These are phyloP conservation scores for Sthenelais limicola DNA, from an alignment of 2,888 invertebrate species.

Conservation along the genomic window DNA sequence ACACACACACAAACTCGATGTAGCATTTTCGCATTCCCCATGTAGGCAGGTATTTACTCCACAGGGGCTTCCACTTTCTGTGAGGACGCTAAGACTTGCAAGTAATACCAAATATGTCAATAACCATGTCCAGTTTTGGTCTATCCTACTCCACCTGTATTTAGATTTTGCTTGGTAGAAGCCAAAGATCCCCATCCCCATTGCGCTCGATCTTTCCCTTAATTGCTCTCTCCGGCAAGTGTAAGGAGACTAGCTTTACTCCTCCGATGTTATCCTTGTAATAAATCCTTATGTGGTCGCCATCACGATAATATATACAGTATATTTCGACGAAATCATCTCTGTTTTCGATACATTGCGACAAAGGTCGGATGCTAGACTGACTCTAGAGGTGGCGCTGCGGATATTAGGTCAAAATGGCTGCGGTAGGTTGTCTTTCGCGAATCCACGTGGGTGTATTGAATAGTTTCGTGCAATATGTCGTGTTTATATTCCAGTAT, in stretches of 20 bases:
- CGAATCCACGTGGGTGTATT: slow-evolving; percentile 8
- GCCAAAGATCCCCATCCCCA: not conserved
- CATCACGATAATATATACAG: not conserved
- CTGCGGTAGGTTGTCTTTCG: slow-evolving; percentile 16
- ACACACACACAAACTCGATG: slow-evolving; percentile 79
- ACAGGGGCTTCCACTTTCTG: too few relatives aligned
- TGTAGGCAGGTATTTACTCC: slow-evolving; percentile 8
- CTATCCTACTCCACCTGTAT: slow-evolving; percentile 27
- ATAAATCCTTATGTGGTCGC: too few relatives aligned
- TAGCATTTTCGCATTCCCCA: slow-evolving; percentile 33
- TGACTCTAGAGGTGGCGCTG: not conserved
- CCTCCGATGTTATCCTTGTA: not conserved
- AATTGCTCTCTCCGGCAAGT: not conserved
- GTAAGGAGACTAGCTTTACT: not conserved
- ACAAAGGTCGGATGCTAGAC: slow-evolving; percentile 20
- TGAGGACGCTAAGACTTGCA: too few relatives aligned
- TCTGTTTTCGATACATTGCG: not conserved
- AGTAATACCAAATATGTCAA: slow-evolving; percentile 29
- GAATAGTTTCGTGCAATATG: not conserved
- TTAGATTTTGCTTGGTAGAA: slow-evolving; percentile 35
- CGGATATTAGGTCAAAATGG: slow-evolving; percentile 33
- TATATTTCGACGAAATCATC: not conserved
- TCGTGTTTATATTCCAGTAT: not conserved
- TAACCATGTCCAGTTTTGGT: not conserved
- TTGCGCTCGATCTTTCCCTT: not conserved